These are phyloP conservation scores for Nerophis ophidion DNA, from an alignment of 2,113 vertebrate genomes.

Conservation along the genomic window DNA sequence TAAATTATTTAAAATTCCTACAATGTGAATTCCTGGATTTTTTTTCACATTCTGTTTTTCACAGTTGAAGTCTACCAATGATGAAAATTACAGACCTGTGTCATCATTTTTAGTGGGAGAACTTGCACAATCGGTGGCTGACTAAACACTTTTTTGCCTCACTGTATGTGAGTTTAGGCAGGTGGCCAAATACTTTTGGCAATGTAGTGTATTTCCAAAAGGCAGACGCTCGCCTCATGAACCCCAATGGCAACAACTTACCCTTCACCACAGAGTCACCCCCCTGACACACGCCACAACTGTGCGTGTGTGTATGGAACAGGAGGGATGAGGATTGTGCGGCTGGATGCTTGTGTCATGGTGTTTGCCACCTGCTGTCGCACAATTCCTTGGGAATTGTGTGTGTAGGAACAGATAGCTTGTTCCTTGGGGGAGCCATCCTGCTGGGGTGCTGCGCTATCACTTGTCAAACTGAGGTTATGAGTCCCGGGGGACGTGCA, in stretches of 20 bases:
- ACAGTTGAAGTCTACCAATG: too few relatives aligned
- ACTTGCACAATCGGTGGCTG: too few relatives aligned
- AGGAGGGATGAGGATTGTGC: slow-evolving; percentile 14
- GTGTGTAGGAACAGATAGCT: slow-evolving; percentile 26
- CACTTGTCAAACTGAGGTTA: slow-evolving; percentile 68
- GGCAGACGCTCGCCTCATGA: slow-evolving; percentile 40
- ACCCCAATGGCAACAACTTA: slow-evolving; percentile 32
- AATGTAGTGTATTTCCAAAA: slow-evolving; percentile 32
- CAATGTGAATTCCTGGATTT: too few relatives aligned
- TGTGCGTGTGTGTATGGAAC: slow-evolving; percentile 26
- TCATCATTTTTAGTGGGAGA: too few relatives aligned
- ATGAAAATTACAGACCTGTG: too few relatives aligned
- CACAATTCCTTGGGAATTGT: slow-evolving; percentile 65
- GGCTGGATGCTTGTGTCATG: slow-evolving; percentile 52
- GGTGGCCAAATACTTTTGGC: too few relatives aligned
- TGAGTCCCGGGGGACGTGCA: slow-evolving; percentile 51
- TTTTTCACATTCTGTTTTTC: too few relatives aligned
- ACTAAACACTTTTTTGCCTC: too few relatives aligned
- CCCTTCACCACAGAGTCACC: slow-evolving; percentile 20
- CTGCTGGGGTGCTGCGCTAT: slow-evolving; percentile 59
- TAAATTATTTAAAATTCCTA: too few relatives aligned
- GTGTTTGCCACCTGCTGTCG: slow-evolving; percentile 75
- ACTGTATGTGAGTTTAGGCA: too few relatives aligned
- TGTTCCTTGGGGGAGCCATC: slow-evolving; percentile 54
- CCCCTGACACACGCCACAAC: slow-evolving; percentile 52